Conservation (phyloP, 37 sponge, comb jelly and placozoan species). For the Halichondria panicea region DNA sequence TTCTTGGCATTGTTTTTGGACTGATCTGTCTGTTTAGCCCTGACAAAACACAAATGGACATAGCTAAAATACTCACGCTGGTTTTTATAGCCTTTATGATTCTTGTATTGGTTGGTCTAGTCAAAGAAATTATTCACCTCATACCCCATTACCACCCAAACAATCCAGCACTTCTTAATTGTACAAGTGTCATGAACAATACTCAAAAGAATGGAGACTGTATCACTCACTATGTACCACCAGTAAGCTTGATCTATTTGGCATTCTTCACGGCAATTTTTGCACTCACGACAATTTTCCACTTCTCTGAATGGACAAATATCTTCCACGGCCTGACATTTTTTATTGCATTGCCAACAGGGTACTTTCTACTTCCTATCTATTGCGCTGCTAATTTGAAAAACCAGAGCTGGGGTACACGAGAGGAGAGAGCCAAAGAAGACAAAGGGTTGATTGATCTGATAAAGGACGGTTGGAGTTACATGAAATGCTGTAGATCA, state of each 20-base stretch:
- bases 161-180: too few species aligned
- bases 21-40: slow-evolving; percentile 47
- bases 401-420: slow-evolving; percentile 86
- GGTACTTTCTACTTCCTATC: slow-evolving; percentile 85
- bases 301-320: slow-evolving; percentile 47
- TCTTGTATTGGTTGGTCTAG: slow-evolving; percentile 58
- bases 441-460: slow-evolving; percentile 11
- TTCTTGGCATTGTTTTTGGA: slow-evolving; percentile 42
- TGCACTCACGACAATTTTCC: slow-evolving; percentile 59
- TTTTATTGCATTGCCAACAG: slow-evolving; percentile 82
- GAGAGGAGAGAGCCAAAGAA: slow-evolving; percentile 42
- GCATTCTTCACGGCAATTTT: slow-evolving; percentile 38
- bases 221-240: too few species aligned
- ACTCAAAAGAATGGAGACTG: background rate
- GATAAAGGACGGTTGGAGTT: slow-evolving; percentile 8
- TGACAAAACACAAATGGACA: slow-evolving; percentile 54
- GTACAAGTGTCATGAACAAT: too few species aligned
- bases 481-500: background rate
- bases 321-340: slow-evolving; percentile 79
- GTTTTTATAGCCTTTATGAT: slow-evolving; percentile 72
- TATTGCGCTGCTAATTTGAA: slow-evolving; percentile 86
- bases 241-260: slow-evolving; percentile 47
- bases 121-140: slow-evolving; percentile 16
- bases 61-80: slow-evolving; percentile 60
- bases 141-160: slow-evolving; percentile 5